Conservation (phyloP, 53 echinoderm and acorn worm species). For the Astropecten irregularis region DNA sequence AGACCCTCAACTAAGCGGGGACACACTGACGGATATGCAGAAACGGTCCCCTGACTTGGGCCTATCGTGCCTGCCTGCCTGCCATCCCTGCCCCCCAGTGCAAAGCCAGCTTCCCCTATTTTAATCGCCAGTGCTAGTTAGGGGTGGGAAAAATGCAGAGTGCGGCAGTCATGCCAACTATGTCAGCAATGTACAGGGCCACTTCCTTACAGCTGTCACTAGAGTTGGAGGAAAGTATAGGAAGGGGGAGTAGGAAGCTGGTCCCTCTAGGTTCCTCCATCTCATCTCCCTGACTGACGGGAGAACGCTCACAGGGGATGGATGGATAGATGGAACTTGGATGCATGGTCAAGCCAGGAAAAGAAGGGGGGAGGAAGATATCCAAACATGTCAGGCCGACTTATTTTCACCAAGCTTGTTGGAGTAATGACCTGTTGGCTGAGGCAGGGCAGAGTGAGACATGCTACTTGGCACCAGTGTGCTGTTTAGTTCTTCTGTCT, state of each 20-base stretch:
- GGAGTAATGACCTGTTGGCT: background rate
- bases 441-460: no score
- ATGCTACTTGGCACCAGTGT: no score
- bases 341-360: background rate
- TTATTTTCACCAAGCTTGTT: no score
- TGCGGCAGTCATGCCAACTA: conserved; percentile 34
- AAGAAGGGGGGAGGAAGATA: background rate
- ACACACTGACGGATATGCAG: no score
- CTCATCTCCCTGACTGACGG: background rate
- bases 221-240: no score
- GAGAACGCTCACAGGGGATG: background rate
- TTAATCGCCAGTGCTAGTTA: conserved; percentile 14
- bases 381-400: no score
- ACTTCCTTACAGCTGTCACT: conserved; percentile 55
- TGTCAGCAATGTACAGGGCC: conserved; percentile 46
- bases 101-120: background rate
- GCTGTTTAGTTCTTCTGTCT: no score
- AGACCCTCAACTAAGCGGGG: no score
- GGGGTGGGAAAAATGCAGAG: conserved; percentile 33
- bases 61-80: background rate
- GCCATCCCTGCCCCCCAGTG: background rate
- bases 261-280: background rate
- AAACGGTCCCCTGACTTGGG: no score
- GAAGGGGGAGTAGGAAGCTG: background rate
- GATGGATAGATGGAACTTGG: background rate